phyloP scores from a whole-genome alignment of 2,113 vertebrate genomes.

The Numida meleagris region DNA sequence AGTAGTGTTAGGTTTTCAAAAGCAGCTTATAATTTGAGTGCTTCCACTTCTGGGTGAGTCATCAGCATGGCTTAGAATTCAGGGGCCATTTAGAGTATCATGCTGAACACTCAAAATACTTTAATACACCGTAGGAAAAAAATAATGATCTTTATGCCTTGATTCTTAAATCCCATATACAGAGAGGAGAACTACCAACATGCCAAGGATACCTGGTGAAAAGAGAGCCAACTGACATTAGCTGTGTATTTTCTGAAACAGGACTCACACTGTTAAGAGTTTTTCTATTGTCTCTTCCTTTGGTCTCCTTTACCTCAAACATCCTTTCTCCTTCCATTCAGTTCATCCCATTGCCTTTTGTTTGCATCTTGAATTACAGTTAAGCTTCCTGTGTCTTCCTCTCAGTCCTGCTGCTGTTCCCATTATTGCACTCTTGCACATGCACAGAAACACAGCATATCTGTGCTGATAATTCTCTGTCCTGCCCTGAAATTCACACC shows the following conservation, averaged over 20 bases:
- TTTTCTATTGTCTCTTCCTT: not conserved
- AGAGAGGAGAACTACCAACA: not conserved
- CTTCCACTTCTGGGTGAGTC: not conserved
- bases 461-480: not conserved
- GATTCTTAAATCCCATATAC: not conserved
- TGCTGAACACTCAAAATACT: not conserved
- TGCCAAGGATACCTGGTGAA: not conserved
- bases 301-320: slow-evolving; percentile 19
- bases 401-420: not conserved
- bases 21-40: not conserved
- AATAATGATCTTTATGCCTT: not conserved
- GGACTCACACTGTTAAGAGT: not conserved
- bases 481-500: not conserved
- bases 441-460: not conserved
- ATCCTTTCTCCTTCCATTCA: not conserved
- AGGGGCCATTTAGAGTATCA: not conserved
- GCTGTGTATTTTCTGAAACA: not conserved
- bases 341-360: not conserved
- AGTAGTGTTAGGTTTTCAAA: not conserved
- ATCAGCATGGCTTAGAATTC: slow-evolving; percentile 1
- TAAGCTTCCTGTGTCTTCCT: not conserved
- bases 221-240: not conserved
- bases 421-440: not conserved
- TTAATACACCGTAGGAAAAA: not conserved
- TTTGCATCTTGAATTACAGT: not conserved